Evolutionary conservation across 2,888 invertebrate genomes (phyloP), one percentile per base, ranked within the genome.

Genomic region (Galerucella nymphaeae): DNA sequence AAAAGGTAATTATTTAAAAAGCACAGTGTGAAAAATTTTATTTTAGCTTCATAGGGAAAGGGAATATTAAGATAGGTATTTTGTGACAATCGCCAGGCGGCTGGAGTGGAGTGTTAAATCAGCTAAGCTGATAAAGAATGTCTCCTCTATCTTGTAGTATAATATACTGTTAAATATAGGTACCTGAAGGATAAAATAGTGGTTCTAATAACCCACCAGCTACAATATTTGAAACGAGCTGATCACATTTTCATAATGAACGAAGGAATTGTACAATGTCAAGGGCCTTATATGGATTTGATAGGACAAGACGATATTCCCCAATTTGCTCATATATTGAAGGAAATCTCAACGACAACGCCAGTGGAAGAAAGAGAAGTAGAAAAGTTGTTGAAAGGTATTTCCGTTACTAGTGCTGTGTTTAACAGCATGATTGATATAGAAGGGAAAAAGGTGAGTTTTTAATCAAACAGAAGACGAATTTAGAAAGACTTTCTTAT

Each of bases 191-290:
- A 88, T 14, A 91, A 90, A 82, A 89, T 91, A 0, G 87, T 90
- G 13, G 87, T 93, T 69, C 86, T 93, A 16, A 90, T 91, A 42
- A 93, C 93, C 1, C 93, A 93, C 84, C 93, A 93, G 81, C 82
- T 95, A 76, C 93, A 93, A 81, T 92, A 90, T 80, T 80, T 90
- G n/a, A 89, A 89, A 70, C 81, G 85, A 30, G 83, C 83, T 4
- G 78, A 81, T 61, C 82, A 83, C 53, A 81, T 85, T 42, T 69
- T 85, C 13, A 78, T 85, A 50, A 76, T 85, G 78, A 79, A 87
- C 69, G 85, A 88, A 76, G 89, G 86, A 8, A 16, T 87, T 85
- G 81, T 88, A 8, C 79, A 85, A 73, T 85, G 67, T 41, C 66
- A 75, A 38, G 72, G 75, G 11, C 50, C 61, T 2, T 75, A 72